Conservation (phyloP, 2,113 vertebrate genomes). For the Nothoprocta pentlandii region DNA sequence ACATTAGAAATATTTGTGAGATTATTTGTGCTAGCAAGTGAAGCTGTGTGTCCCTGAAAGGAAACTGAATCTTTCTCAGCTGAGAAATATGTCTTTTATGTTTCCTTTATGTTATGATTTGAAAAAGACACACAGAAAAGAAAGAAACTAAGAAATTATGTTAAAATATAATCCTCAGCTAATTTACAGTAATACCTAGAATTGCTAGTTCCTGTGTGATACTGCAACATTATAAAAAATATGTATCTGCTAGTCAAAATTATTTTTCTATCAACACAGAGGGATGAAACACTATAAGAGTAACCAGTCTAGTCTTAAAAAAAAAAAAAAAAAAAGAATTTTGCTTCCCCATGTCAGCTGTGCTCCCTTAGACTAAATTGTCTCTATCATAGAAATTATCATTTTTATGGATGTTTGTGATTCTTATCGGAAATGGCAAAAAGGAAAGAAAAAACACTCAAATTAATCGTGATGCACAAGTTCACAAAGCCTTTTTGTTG, state of each 20-base stretch:
- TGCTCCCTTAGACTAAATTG: neutral
- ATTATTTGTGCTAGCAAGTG: neutral
- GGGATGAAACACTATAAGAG: neutral
- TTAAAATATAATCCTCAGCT: neutral
- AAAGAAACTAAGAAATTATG: neutral
- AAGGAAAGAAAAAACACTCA: neutral
- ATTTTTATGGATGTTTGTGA: neutral
- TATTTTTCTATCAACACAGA: neutral
- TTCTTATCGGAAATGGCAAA: neutral
- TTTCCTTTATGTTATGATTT: neutral
- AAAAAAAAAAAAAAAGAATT: neutral
- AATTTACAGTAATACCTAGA: neutral
- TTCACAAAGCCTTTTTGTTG: neutral
- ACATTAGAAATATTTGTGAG: neutral
- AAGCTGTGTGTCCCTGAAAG: neutral
- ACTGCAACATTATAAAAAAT: neutral
- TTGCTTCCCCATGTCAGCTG: neutral
- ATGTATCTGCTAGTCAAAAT: neutral
- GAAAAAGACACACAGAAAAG: neutral
- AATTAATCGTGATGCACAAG: neutral
- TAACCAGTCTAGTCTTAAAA: neutral
- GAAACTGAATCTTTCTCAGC: neutral
- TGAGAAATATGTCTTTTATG: neutral
- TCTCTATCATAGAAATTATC: neutral
- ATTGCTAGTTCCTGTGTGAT: fast-evolving